Evolutionary conservation across 2,113 vertebrate genomes (phyloP), one percentile per base, ranked within the genome.

Genomic region (Gymnarchus niloticus): DNA sequence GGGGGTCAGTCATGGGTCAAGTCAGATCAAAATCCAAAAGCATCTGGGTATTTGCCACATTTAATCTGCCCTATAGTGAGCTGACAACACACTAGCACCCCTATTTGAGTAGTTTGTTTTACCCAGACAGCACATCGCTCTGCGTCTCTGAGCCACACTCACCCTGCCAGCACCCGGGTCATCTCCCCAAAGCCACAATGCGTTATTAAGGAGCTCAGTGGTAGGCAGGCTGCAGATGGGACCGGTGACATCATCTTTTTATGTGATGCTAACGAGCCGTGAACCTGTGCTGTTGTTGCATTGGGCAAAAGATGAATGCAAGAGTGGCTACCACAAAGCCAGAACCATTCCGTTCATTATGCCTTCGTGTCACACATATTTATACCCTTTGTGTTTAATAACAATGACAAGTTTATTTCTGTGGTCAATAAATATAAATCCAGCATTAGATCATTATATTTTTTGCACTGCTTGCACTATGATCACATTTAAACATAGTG

Each of bases 211-310:
- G 65, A 73, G 65, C 65, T 41, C 65, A 73, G 33, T 41, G 65
- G 65, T 73, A 17, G 65, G 33, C 65, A 41, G 65, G 33, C 65
- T 41, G 65, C 65, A 73, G 65, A 73, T 73, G 65, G 33, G 65
- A 73, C 65, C 33, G 33, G 65, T 73, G 65, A 73, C 65, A 73
- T 73, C 65, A 73, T 73, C 65, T 41, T 33, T 28, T 73, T 73
- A 73, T 41, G 33, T 28, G 65, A 73, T 73, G 33, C 65, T 73
- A 73, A 73, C 41, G 65, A 73, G 65, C 65, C 65, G 41, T 73
- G 65, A 73, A 41, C 33, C 41, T 73, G 65, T 73, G 33, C 65
- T 73, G 65, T 21, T 73, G 65, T 41, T 73, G 65, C 65, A 73
- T 73, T 6, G 14, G 14, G 65, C 14, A 73, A 1, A 73, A 73